Conservation (phyloP, 2,888 invertebrate genomes). For the Cephonodes hylas region DNA sequence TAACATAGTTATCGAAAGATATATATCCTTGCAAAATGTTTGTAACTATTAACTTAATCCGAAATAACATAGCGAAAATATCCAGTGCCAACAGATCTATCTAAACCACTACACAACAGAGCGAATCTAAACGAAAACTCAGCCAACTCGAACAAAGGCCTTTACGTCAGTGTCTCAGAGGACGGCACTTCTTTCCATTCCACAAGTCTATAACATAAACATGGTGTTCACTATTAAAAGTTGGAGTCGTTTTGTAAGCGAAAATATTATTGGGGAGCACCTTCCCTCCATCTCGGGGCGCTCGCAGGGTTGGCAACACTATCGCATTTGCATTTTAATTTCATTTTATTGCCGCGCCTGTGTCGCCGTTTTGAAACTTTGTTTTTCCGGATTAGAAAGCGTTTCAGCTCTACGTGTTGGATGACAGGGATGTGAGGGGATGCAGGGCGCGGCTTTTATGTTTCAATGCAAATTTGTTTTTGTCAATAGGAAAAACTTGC, state of each 20-base stretch:
- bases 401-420: slow-evolving; percentile 30
- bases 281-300: slow-evolving; percentile 70
- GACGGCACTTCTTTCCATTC: slow-evolving; percentile 45
- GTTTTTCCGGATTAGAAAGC: slow-evolving; percentile 20
- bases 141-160: neutral
- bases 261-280: slow-evolving; percentile 78
- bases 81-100: neutral
- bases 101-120: neutral
- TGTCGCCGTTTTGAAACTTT: slow-evolving; percentile 41
- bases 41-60: no score
- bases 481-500: no score
- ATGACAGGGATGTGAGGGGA: neutral
- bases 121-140: neutral
- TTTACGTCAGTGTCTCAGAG: slow-evolving; percentile 9
- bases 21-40: no score
- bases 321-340: slow-evolving; percentile 67
- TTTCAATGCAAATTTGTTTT: no score
- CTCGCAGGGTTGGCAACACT: slow-evolving; percentile 62
- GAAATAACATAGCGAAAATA: neutral
- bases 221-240: slow-evolving; percentile 79
- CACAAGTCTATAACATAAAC: slow-evolving; percentile 72
- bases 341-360: slow-evolving; percentile 53
- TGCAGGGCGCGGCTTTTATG: slow-evolving; percentile 34
- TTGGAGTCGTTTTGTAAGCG: slow-evolving; percentile 80
- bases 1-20: no score